Conservation (phyloP, 2,113 vertebrate species). For the Phoenicopterus ruber region DNA sequence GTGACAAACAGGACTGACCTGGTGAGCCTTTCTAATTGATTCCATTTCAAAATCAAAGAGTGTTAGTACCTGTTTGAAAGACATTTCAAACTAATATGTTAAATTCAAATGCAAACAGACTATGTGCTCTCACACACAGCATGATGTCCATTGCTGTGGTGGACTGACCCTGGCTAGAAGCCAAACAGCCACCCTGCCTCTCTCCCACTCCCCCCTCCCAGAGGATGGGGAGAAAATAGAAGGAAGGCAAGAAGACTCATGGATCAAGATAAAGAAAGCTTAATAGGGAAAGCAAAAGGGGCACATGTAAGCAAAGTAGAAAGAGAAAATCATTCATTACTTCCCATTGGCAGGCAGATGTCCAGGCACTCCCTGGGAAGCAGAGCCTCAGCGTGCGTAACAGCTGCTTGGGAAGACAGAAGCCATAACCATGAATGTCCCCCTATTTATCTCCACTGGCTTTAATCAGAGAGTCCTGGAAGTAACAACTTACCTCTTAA, state of each 20-base stretch:
- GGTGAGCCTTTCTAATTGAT: background rate
- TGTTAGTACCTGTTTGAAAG: background rate
- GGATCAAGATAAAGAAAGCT: background rate
- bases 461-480: background rate
- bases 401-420: background rate
- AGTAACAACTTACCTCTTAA: background rate
- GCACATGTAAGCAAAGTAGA: background rate
- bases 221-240: background rate
- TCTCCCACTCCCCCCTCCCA: background rate
- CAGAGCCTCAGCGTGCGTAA: background rate
- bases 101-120: background rate
- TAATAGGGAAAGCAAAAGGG: background rate
- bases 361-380: background rate
- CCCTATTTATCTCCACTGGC: background rate
- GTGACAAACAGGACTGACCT: background rate
- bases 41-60: background rate
- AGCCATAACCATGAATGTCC: background rate
- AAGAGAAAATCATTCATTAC: background rate
- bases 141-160: background rate
- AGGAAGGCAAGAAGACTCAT: background rate
- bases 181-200: background rate
- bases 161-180: background rate
- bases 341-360: background rate
- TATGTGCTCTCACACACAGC: background rate
- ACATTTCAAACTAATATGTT: background rate